A percentile compares a stretch with the other conserved stretches of the same genome.
Evolutionary conservation across 1,140 invertebrate species (phyloP).

Genomic region (Platorchestia sp.): DNA sequence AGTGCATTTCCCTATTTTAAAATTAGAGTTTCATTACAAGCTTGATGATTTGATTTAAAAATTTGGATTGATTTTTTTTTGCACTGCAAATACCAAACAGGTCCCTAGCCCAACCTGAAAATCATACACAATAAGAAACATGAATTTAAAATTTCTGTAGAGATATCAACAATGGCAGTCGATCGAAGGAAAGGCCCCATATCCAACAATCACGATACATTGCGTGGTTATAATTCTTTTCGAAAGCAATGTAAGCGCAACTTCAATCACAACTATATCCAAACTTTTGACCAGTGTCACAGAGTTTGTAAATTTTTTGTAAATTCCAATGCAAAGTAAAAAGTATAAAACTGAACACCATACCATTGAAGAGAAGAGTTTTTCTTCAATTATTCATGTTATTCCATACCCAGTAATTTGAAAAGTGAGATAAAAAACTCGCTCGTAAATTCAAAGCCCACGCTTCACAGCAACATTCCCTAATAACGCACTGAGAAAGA

Average conservation of each 20-base stretch:
- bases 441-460: neutral
- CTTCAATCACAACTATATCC: neutral
- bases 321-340: neutral
- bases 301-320: neutral
- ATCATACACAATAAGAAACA: no score
- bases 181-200: neutral
- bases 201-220: neutral
- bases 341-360: neutral
- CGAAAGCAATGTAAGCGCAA: neutral
- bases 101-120: no score
- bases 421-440: neutral
- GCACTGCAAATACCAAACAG: no score
- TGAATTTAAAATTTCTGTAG: no score
- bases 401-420: neutral
- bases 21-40: no score
- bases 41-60: no score
- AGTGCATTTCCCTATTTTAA: no score
- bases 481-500: neutral
- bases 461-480: neutral
- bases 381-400: neutral
- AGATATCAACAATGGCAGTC: neutral
- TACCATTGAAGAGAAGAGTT: neutral
- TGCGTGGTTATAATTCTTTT: neutral
- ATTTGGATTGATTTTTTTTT: no score
- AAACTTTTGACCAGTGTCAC: neutral